Evolutionary conservation across 1,140 invertebrate genomes (phyloP).

Genomic region (Galleria mellonella): DNA sequence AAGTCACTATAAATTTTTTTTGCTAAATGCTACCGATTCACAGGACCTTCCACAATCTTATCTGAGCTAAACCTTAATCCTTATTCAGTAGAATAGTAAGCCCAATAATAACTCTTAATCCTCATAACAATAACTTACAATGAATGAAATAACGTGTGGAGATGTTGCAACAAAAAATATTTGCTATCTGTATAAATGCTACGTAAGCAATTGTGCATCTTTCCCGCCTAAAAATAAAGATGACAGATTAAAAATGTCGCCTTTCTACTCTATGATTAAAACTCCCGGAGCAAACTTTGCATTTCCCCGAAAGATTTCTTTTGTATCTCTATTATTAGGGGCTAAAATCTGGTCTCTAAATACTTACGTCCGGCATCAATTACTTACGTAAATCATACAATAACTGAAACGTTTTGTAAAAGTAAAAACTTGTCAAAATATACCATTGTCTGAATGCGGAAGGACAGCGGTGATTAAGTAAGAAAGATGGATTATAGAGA

Average conservation of each 20-base stretch:
- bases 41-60: conserved; percentile 24
- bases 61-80: conserved; percentile 47
- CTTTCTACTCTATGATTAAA: conserved; percentile 5
- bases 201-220: conserved; percentile 14
- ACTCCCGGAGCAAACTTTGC: conserved; percentile 2
- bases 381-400: conserved; percentile 39
- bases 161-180: conserved; percentile 8
- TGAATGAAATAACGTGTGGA: conserved; percentile 37
- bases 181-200: neutral
- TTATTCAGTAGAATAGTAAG: conserved; percentile 32
- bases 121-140: conserved; percentile 30
- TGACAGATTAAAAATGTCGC: neutral
- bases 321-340: conserved; percentile 36
- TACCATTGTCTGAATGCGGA: conserved; percentile 41
- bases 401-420: conserved; percentile 15
- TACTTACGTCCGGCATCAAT: conserved; percentile 46
- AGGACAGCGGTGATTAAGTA: conserved; percentile 32
- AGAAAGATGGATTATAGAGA: conserved; percentile 10
- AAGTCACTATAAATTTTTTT: conserved; percentile 7
- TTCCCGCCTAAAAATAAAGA: conserved; percentile 10
- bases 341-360: conserved; percentile 19
- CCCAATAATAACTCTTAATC: conserved; percentile 43
- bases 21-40: neutral
- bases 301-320: conserved; percentile 39
- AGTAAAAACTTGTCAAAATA: conserved; percentile 43